Evolutionary conservation across 1,140 invertebrate genomes (phyloP), one percentile per base, ranked within the genome.

Genomic region (fruit fly (Drosophila melanogaster)): DNA sequence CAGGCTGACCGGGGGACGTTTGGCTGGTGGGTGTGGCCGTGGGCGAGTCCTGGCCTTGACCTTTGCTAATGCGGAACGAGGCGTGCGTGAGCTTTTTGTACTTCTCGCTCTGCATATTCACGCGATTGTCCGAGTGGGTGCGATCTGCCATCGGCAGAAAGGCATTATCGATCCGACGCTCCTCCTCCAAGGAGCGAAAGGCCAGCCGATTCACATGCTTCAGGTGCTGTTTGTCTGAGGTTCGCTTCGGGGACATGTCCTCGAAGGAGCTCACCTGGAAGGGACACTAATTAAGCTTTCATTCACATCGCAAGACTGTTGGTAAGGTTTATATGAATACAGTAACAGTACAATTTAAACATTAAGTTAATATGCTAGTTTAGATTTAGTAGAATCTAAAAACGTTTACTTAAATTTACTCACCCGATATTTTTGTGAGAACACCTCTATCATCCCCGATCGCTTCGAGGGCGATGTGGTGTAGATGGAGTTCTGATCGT

Each of bases 401-500:
- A 15, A n/a, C 7, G 14, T 14, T n/a, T 0, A 10, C 33, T 5
- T 2, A 12, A 11, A 8, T 12, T 2, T 19, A 53, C 72, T 75
- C n/a, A 75, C 92, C 26, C 92, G 60, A 67, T 92, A 92, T 61
- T 92, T 92, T 40, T 92, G 92, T 10, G 92, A 92, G 62, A 92
- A 92, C n/a, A 92, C 92, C 69, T 92, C 90, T 56, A 92, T 92
- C 57, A 91, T 92, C 37, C 84, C 91, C 43, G 80, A 87, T 54
- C 85, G 79, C 53, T 92, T 92, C 11, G 92, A 92, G 38, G 92
- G 92, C 62, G 92, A 92, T 38, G 92, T 92, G 43, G 92, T 92
- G 38, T 92, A 92, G n/a, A 92, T 92, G 19, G 90, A 92, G 49
- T 92, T 92, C 77, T 92, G 91, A 84, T 92, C 92, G 55, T 92